Evolutionary conservation across 2,113 vertebrate species (phyloP).

Genomic region (Laterallus jamaicensis): DNA sequence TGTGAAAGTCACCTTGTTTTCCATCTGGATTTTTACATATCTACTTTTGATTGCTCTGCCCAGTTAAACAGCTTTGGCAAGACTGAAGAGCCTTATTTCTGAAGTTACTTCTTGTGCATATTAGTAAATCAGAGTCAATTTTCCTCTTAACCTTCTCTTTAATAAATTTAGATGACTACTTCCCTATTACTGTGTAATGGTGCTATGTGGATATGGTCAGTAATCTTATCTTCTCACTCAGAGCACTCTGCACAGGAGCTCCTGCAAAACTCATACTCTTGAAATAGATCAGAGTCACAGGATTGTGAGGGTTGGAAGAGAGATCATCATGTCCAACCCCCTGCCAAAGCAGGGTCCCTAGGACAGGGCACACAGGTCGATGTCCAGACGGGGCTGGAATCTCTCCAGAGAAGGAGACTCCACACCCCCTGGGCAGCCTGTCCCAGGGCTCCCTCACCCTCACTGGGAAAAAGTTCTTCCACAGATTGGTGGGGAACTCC

Average conservation of each 20-base stretch:
- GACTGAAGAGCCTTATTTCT: background rate
- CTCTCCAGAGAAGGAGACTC: no score
- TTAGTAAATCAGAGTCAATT: background rate
- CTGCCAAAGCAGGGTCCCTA: no score
- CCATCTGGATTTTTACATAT: background rate
- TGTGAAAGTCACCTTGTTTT: background rate
- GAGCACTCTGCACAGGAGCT: background rate
- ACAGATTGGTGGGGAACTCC: no score
- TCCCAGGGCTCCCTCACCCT: no score
- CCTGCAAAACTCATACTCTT: background rate
- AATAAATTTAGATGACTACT: background rate
- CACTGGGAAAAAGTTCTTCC: no score
- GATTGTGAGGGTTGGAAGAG: no score
- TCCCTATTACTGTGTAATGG: background rate
- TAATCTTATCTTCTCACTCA: background rate
- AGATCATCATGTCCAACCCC: no score
- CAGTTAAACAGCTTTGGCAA: background rate
- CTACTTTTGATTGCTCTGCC: background rate
- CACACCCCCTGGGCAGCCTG: no score
- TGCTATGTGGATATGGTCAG: background rate
- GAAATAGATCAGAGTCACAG: background rate
- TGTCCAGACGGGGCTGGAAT: no score
- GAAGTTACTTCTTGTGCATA: fast-evolving
- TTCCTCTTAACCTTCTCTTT: background rate
- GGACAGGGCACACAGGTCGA: no score